Base-by-base conservation (phyloP, 1,140 invertebrate species). In the Semibalanus balanoides region DNA sequence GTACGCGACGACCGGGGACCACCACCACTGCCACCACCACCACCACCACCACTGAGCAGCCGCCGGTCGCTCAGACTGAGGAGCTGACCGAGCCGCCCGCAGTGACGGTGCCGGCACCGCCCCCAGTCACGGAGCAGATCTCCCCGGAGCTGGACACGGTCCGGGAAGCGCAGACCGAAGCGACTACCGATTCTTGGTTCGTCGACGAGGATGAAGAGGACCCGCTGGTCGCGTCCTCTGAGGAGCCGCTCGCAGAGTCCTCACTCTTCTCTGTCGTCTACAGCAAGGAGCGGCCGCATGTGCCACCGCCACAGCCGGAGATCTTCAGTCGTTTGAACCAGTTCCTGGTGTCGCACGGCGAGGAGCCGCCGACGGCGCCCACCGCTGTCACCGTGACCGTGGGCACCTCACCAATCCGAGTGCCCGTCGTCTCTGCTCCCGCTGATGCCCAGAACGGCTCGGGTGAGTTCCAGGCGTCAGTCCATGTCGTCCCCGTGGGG, bases 221-320 rank as follows among this genome's bases (percentile, higher is more conserved):
- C 51, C 14, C 14, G 14, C 51, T 64, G 51, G 22, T 14, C 51
- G 51, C 11, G 51, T 64, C 51, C 14, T 25, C 11, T 14, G 14
- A 64, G 51, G 70, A 72, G 70, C 70, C 70, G 11, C 19, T 29
- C n/a, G 70, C 19, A 11, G 28, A 72, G 70, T 72, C 70, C 3
- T 72, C 70, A n/a, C 70, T 72, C 11, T 72, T 72, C 28, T 72
- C 70, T 3, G 25, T 72, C n/a, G 70, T 72, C 29, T 72, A 72
- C 70, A 72, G 70, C 29, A 72, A 72, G 29, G 70, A 72, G 70
- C 70, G 29, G n/a, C 70, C 70, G n/a, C 70, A 72, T 9, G 29
- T 27, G 3, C 70, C 3, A 19, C 70, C n/a, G 19, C 70, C n/a
- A 30, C 70, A 72, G 70, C 70, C 70, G 70, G 70, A 72, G 29